Evolutionary conservation across 2,888 invertebrate genomes (phyloP), one percentile per base, ranked within the genome.

Genomic region (Macropis europaea): DNA sequence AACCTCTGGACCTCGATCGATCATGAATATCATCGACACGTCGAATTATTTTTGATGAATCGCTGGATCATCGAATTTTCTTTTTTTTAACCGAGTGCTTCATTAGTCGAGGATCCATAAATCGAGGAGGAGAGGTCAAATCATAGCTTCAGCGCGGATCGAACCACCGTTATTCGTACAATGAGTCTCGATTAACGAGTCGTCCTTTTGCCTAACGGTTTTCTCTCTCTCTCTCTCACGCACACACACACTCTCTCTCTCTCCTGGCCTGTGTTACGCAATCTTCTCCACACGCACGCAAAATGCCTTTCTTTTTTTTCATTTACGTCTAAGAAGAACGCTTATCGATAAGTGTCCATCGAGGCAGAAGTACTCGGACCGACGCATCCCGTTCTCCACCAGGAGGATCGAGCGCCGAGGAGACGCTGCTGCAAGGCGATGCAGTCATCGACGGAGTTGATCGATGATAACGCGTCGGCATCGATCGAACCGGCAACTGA

Each of bases 361-460:
- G 63, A 26, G 50, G 40, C 62, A 43, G 11, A 56, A 34, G 42
- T 34, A 26, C 40, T 36, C 45, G 42, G n/a, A 45, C 38, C 38
- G 43, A 45, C 38, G 50, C 52, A 45, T 66, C 57, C n/a, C 17
- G n/a, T 42, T 47, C 13, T 9, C 17, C n/a, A 26, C 34, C 43
- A 15, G n/a, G n/a, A n/a, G n/a, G n/a, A n/a, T n/a, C n/a, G n/a
- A n/a, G n/a, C 34, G 15, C 19, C 13, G 7, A 13, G 17, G 54
- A 3, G 30, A 13, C 6, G 7, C 17, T 11, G 54, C n/a, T n/a
- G 34, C 38, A 17, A 17, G n/a, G 15, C 30, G 54, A 70, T 70
- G 73, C 43, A 45, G 54, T 70, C 73, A 73, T 73, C 73, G 71
- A 73, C 59, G 5, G 40, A 71, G 17, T 70, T 54, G 62, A 73